Evolutionary conservation across 2,113 vertebrate genomes (phyloP).

Genomic region (Triplophysa siluroides): DNA sequence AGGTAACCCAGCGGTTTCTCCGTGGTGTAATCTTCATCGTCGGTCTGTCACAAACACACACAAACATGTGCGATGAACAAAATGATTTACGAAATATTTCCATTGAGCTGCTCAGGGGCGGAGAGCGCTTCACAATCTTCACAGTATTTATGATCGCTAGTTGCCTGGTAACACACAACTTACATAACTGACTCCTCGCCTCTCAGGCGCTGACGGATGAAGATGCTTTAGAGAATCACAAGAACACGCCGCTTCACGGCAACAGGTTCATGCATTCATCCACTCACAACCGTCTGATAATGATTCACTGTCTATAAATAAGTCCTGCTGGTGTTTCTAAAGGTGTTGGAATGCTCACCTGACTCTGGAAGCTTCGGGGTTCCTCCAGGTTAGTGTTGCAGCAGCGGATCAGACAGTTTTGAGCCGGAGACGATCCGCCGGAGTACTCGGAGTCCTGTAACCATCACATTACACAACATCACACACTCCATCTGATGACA

Average conservation of each 20-base stretch:
- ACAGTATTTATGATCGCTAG: constrained; percentile 32
- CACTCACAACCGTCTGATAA: neutral
- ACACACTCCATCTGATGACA: too few relatives aligned
- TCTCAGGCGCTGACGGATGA: constrained; percentile 23
- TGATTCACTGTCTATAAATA: neutral
- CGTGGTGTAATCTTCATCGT: constrained; percentile 69
- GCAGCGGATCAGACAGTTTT: constrained; percentile 75
- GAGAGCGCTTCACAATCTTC: neutral
- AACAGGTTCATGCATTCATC: neutral
- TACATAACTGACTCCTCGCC: constrained; percentile 49
- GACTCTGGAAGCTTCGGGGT: constrained; percentile 68
- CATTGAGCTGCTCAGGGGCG: neutral
- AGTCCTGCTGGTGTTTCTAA: neutral
- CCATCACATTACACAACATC: neutral
- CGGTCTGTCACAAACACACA: constrained; percentile 62
- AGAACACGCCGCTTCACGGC: neutral
- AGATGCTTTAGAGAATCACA: constrained; percentile 17
- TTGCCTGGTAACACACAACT: constrained; percentile 57
- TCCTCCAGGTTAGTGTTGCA: constrained; percentile 73
- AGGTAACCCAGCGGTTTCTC: constrained; percentile 67
- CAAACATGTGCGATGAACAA: neutral
- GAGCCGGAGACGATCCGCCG: constrained; percentile 56
- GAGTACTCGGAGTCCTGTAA: constrained; percentile 66
- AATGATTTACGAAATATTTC: neutral
- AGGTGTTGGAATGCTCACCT: constrained; percentile 60